Evolutionary conservation across 92 coral and sea anemone species (phyloP).

Genomic region (Anthopleura xanthogrammica): DNA sequence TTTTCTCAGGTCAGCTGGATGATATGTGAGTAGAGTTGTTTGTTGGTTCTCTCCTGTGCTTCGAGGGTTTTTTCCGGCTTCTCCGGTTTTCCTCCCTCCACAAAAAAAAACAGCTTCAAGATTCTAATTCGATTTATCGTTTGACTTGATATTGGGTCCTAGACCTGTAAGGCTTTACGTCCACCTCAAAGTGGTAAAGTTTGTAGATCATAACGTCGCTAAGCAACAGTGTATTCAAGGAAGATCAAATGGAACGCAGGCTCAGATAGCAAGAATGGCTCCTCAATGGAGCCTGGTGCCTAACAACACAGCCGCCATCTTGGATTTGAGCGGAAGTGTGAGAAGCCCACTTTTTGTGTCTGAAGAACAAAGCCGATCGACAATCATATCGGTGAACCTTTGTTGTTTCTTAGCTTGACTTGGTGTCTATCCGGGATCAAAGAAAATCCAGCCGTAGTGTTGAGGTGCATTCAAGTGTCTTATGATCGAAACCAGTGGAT

Average conservation of each 20-base stretch:
- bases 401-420: not conserved
- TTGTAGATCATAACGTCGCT: too few relatives aligned
- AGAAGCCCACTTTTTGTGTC: not conserved
- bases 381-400: not conserved
- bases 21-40: too few relatives aligned
- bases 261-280: not conserved
- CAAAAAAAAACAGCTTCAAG: too few relatives aligned
- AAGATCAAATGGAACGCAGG: not conserved
- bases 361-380: not conserved
- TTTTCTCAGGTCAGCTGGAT: too few relatives aligned
- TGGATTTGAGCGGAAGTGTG: constrained; percentile 15
- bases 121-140: too few relatives aligned
- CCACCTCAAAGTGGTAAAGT: too few relatives aligned
- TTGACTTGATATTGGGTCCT: too few relatives aligned
- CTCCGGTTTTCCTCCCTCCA: too few relatives aligned
- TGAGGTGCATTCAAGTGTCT: not conserved
- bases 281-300: constrained; percentile 8
- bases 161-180: too few relatives aligned
- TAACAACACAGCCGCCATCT: constrained; percentile 23
- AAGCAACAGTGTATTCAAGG: too few relatives aligned
- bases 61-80: too few relatives aligned
- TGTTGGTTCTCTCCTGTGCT: too few relatives aligned
- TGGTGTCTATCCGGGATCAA: not conserved
- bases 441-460: not conserved
- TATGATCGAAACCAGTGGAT: not conserved